Conservation (phyloP, 2,888 invertebrate species). For the Lamellibrachia columna region DNA sequence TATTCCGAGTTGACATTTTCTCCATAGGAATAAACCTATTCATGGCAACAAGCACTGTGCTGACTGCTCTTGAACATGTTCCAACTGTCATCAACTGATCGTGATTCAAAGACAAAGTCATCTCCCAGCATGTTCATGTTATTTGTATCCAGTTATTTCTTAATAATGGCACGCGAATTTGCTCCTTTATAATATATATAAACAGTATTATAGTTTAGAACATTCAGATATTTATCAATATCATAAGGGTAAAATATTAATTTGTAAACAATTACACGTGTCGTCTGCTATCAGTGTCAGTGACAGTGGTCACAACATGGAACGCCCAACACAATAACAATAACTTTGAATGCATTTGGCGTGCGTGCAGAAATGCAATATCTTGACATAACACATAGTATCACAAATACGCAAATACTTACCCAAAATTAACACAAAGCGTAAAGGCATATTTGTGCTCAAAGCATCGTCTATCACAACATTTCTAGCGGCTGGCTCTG, state of each 20-base stretch:
- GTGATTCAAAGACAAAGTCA: too few relatives aligned
- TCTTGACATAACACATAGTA: not conserved
- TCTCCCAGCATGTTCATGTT: too few relatives aligned
- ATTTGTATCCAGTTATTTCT: too few relatives aligned
- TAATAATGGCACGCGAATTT: too few relatives aligned
- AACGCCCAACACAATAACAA: not conserved
- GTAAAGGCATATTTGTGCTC: constrained; percentile 3
- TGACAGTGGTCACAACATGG: not conserved
- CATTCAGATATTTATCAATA: not conserved
- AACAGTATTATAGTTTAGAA: not conserved
- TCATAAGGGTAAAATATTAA: not conserved
- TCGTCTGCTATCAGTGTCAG: not conserved
- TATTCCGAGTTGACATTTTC: too few relatives aligned
- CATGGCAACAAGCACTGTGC: too few relatives aligned
- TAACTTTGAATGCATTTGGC: not conserved
- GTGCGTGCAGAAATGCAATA: not conserved
- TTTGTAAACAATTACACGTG: not conserved
- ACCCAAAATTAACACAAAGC: not conserved
- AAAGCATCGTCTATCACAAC: not conserved
- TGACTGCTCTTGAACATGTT: too few relatives aligned
- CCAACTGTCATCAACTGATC: too few relatives aligned
- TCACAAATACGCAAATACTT: not conserved
- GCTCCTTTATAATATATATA: too few relatives aligned
- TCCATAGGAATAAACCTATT: too few relatives aligned
- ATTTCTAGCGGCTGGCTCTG: not conserved